phyloP scores from a whole-genome alignment of 2,888 invertebrate genomes.

The Mactromeris polynyma region DNA sequence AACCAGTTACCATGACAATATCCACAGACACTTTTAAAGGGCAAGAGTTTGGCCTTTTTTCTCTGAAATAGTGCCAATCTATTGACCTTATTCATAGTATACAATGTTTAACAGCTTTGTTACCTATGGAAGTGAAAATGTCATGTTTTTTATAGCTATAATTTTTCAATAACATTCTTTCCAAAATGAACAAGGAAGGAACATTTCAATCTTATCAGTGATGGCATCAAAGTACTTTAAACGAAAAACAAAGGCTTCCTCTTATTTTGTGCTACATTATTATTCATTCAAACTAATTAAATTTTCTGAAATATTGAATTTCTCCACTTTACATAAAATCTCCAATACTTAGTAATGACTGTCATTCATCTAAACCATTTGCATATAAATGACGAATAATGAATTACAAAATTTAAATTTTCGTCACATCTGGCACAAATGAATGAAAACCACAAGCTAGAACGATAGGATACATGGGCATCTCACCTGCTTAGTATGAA shows the following conservation, averaged over 20 bases:
- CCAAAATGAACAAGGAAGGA: neutral
- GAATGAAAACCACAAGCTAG: neutral
- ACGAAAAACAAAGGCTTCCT: neutral
- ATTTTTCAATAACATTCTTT: neutral
- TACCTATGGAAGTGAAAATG: neutral
- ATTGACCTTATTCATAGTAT: neutral
- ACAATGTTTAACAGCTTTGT: neutral
- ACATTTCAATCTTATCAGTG: neutral
- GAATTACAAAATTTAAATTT: neutral
- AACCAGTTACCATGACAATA: neutral
- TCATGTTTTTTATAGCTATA: neutral
- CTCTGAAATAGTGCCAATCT: neutral
- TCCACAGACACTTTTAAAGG: neutral
- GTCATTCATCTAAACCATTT: neutral
- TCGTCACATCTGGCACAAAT: neutral
- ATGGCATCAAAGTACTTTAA: neutral
- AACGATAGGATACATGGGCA: neutral
- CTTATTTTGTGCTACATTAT: neutral
- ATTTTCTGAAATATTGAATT: neutral
- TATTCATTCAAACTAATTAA: neutral
- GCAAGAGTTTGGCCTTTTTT: neutral
- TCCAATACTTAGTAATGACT: neutral
- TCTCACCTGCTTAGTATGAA: neutral
- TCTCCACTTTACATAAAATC: neutral
- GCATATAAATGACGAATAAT: neutral